phyloP scores from a whole-genome alignment of 2,113 vertebrate genomes.

The Anolis sagrei region DNA sequence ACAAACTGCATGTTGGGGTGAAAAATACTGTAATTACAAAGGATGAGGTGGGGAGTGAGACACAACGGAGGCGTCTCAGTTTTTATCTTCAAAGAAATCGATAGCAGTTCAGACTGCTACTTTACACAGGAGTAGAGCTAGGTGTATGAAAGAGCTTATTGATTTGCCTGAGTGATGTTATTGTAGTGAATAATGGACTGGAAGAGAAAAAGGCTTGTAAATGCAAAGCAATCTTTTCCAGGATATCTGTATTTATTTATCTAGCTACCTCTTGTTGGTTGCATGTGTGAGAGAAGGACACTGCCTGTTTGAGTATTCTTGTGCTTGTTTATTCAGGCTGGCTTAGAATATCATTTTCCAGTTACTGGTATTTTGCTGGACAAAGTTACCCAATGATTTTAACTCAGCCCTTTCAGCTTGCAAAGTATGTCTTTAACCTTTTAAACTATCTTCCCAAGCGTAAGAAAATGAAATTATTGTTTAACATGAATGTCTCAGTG shows the following conservation, averaged over 20 bases:
- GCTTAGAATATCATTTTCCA: neutral
- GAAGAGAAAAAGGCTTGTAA: constrained; percentile 62
- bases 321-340: neutral
- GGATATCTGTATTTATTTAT: constrained; percentile 35
- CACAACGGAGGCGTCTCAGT: constrained; percentile 56
- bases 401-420: neutral
- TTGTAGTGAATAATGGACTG: constrained; percentile 66
- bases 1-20: constrained; percentile 67
- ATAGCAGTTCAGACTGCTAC: constrained; percentile 64
- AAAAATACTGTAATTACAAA: constrained; percentile 76
- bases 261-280: constrained; percentile 25
- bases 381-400: neutral
- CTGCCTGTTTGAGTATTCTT: neutral
- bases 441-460: neutral
- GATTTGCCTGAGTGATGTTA: constrained; percentile 69
- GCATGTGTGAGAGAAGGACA: neutral
- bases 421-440: neutral
- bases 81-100: constrained; percentile 74
- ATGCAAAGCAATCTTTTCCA: constrained; percentile 58
- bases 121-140: constrained; percentile 60
- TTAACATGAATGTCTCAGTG: neutral
- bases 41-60: neutral
- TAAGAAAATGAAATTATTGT: neutral
- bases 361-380: neutral
- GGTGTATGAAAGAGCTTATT: constrained; percentile 69